Base-by-base conservation (phyloP, 2,797 vertebrate species). In the Coregonus ussuriensis region DNA sequence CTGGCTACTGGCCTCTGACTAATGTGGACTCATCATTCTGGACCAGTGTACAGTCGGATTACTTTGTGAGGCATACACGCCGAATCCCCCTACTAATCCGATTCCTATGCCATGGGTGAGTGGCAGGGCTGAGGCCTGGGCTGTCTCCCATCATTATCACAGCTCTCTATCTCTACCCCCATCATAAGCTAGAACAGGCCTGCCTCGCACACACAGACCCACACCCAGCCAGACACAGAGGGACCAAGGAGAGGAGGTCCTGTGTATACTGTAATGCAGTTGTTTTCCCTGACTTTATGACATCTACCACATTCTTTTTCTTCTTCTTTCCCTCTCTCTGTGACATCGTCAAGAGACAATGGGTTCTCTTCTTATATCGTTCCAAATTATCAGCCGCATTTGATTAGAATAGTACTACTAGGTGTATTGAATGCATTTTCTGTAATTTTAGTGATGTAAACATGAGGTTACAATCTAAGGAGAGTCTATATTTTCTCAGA, bases 1-100 rank as follows among this genome's bases (percentile, higher is more conserved):
- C 84, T 79, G 86, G 87, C 86, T 83, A 81, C 72, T 82, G 88
- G 87, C 85, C 88, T 90, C 83, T 86, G 78, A 88, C 84, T 89
- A 90, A 92, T 88, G 82, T 53, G 79, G 84, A 83, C 80, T 93
- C 87, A 89, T 92, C 88, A 91, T 93, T 91, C 85, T 87, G 86
- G 84, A 88, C 87, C 87, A 86, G 72, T 81, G 86, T 86, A 83
- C 88, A 88, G 91, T 91, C 82, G 88, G 89, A 91, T 91, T 91
- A 91, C 82, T 81, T 81, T 81, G 83, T 80, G 85, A 88, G 88
- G 86, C 88, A 87, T 85, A 82, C 84, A 82, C 81, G 82, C 76
- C 76, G 74, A 79, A 85, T 81, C 53, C 14, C 37, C 3, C n/a
- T 15, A 37, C 21, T 65, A 80, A 75, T 82, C 70, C 74, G 74